Percentiles rank a stretch among this genome's conserved stretches.
phyloP scores from a whole-genome alignment of 2,113 vertebrate genomes.

The Myotis lucifugus region DNA sequence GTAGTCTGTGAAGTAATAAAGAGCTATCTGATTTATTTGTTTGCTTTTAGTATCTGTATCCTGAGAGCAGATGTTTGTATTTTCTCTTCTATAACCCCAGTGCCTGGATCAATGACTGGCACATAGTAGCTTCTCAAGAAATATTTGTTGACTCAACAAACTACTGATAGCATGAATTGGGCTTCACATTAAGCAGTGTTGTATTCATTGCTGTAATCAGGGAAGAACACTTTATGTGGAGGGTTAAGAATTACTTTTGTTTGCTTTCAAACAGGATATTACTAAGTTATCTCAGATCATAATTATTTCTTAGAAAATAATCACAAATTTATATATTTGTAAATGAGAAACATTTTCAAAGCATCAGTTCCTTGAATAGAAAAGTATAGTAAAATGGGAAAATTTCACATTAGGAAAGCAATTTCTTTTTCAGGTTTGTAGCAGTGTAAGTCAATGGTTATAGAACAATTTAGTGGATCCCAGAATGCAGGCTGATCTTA shows the following conservation, averaged over 20 bases:
- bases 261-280: not conserved
- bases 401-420: not conserved
- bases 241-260: slow-evolving; percentile 12
- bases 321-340: not conserved
- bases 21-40: not conserved
- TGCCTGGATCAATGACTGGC: not conserved
- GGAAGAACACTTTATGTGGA: not conserved
- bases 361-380: not conserved
- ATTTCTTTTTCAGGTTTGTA: not conserved
- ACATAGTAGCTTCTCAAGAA: not conserved
- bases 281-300: not conserved
- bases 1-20: not conserved
- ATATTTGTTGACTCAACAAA: not conserved
- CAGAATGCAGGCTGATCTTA: not conserved
- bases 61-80: not conserved
- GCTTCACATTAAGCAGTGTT: not conserved
- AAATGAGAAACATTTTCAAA: not conserved
- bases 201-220: not conserved
- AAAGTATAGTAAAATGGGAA: not conserved
- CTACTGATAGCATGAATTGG: not conserved
- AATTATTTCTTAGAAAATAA: not conserved
- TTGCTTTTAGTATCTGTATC: not conserved
- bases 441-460: not conserved
- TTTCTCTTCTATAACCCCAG: not conserved
- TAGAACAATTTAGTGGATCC: not conserved